Conservation (phyloP, 2,888 invertebrate species). For the Anticlea derivata region DNA sequence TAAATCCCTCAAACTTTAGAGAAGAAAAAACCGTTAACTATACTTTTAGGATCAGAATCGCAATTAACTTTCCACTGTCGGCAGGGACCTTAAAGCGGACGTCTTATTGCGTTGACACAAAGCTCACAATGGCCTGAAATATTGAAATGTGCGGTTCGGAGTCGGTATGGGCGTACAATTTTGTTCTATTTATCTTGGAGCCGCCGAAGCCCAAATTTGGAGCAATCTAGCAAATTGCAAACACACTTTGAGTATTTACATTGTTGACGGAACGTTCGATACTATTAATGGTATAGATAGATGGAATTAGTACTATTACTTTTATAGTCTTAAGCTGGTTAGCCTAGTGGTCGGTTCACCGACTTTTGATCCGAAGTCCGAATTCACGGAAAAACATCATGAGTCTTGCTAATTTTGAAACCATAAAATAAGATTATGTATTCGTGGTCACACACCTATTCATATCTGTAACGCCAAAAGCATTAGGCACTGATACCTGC, state of each 20-base stretch:
- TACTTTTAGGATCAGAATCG: slow-evolving; percentile 12
- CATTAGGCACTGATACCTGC: no score
- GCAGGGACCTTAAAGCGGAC: background rate
- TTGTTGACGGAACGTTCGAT: slow-evolving; percentile 1
- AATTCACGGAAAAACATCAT: no score
- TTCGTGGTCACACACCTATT: no score
- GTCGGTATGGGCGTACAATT: slow-evolving; percentile 33
- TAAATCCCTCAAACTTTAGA: background rate
- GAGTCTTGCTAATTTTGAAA: no score
- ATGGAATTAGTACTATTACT: no score
- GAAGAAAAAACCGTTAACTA: slow-evolving; percentile 7
- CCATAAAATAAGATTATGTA: no score
- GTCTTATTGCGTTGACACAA: slow-evolving; percentile 4
- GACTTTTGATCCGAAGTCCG: no score
- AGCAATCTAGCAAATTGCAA: slow-evolving; percentile 37
- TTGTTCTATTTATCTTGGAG: slow-evolving; percentile 39
- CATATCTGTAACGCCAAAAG: no score
- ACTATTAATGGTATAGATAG: no score
- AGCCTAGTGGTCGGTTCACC: no score
- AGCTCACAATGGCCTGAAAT: slow-evolving; percentile 4
- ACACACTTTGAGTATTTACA: slow-evolving; percentile 6
- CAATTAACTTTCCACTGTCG: background rate
- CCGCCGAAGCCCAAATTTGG: slow-evolving; percentile 35
- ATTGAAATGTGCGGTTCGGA: slow-evolving; percentile 18
- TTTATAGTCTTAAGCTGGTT: no score